These are phyloP conservation scores for Daubentonia madagascariensis DNA, from an alignment of 2,113 vertebrate genomes.

Conservation along the genomic window DNA sequence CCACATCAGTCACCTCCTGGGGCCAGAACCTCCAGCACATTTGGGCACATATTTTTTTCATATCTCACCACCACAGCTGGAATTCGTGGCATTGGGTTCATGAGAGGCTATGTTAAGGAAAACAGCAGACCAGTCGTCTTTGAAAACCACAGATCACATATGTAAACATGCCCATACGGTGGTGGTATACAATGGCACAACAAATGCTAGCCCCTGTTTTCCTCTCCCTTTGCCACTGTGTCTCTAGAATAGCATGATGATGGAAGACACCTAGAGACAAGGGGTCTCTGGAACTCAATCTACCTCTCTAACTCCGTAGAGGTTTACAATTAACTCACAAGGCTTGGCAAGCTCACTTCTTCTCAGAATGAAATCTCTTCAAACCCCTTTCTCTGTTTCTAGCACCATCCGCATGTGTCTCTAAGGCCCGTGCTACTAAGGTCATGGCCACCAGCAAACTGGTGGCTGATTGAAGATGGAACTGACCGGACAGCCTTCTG, in stretches of 20 bases:
- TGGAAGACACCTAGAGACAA: neutral
- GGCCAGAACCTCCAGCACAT: neutral
- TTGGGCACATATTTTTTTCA: neutral
- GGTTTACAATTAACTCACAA: neutral
- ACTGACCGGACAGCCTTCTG: neutral
- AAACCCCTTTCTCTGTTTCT: neutral
- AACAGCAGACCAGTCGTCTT: neutral
- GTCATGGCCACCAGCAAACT: neutral
- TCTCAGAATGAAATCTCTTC: neutral
- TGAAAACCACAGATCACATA: neutral
- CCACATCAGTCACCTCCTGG: neutral
- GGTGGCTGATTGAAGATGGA: neutral
- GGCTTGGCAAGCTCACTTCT: neutral
- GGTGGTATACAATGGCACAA: neutral
- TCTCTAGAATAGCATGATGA: neutral
- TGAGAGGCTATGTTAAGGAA: neutral
- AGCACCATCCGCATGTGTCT: neutral
- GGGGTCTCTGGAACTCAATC: neutral
- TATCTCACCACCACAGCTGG: constrained; percentile 5
- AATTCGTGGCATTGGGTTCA: neutral
- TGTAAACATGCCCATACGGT: neutral
- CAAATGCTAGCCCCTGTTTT: neutral
- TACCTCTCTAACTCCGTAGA: neutral
- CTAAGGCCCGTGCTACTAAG: neutral
- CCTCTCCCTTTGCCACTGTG: neutral